These are phyloP conservation scores for Notiomystis cincta DNA, from an alignment of 2,113 vertebrate species.

Conservation along the genomic window DNA sequence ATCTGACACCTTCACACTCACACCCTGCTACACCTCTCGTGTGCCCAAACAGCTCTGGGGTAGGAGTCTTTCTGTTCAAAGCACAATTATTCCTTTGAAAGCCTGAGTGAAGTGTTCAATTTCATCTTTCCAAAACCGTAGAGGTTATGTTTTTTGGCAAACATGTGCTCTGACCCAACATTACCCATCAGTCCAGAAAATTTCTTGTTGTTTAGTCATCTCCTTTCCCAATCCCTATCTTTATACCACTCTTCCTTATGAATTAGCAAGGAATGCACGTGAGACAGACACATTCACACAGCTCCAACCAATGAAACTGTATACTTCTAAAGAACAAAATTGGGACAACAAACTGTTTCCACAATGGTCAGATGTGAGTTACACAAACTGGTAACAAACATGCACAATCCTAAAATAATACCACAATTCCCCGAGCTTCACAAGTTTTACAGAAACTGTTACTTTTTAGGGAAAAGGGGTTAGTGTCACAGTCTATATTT, in stretches of 20 bases:
- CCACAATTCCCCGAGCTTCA: neutral
- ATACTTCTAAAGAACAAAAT: neutral
- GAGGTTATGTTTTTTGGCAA: neutral
- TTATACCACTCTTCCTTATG: neutral
- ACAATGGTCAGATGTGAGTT: fast-evolving
- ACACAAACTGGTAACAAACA: neutral
- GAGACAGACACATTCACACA: neutral
- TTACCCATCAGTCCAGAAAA: neutral
- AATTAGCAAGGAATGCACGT: neutral
- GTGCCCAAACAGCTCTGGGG: neutral
- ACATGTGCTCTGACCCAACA: neutral
- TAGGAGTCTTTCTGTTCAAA: neutral
- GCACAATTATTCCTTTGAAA: neutral
- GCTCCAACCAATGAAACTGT: neutral
- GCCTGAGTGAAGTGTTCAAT: neutral
- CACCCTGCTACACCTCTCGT: neutral
- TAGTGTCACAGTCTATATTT: neutral
- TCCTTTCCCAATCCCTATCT: neutral
- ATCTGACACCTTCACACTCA: neutral
- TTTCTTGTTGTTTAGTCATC: neutral
- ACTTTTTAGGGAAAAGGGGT: neutral
- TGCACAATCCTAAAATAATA: neutral
- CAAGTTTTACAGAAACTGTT: neutral
- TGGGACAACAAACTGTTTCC: no score
- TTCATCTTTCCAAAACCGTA: neutral